A percentile compares a stretch with the other conserved stretches of the same genome.
Evolutionary conservation across 2,888 invertebrate species (phyloP).

Genomic region (Xanthia icteritia): DNA sequence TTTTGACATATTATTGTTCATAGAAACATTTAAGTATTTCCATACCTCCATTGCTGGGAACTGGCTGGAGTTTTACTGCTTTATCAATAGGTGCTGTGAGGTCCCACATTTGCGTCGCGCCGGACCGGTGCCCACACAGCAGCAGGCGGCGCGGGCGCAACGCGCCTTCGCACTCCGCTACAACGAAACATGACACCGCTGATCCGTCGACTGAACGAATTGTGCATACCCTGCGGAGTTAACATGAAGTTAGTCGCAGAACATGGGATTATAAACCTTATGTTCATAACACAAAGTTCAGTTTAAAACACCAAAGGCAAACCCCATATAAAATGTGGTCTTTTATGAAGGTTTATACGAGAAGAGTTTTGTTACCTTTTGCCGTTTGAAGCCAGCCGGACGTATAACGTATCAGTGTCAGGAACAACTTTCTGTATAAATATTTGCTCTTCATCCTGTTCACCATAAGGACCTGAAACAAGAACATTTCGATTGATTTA

Average conservation of each 20-base stretch:
- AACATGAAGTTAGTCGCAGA: not conserved
- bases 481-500: constrained; percentile 13
- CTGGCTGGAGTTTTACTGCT: constrained; percentile 81
- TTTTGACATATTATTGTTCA: not conserved
- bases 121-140: constrained; percentile 97
- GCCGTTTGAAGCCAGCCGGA: constrained; percentile 98
- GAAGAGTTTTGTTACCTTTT: constrained; percentile 91
- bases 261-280: not conserved
- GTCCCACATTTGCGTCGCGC: constrained; percentile 99
- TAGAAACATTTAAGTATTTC: not conserved
- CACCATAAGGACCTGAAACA: constrained; percentile 97
- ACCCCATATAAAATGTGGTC: not conserved
- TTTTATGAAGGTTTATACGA: not conserved
- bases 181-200: constrained; percentile 98
- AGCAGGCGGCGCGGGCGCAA: constrained; percentile 97
- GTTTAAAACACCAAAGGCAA: not conserved
- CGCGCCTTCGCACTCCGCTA: constrained; percentile 99
- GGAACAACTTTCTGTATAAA: constrained; percentile 99
- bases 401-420: constrained; percentile 98
- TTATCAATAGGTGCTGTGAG: constrained; percentile 98
- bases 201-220: constrained; percentile 98
- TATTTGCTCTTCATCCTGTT: constrained; percentile 99
- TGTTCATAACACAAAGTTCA: not conserved
- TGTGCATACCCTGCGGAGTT: constrained; percentile 94
- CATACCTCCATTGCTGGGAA: constrained; percentile 62